These are phyloP conservation scores for Phorcus lineatus DNA, from an alignment of 2,888 invertebrate genomes.

Conservation along the genomic window DNA sequence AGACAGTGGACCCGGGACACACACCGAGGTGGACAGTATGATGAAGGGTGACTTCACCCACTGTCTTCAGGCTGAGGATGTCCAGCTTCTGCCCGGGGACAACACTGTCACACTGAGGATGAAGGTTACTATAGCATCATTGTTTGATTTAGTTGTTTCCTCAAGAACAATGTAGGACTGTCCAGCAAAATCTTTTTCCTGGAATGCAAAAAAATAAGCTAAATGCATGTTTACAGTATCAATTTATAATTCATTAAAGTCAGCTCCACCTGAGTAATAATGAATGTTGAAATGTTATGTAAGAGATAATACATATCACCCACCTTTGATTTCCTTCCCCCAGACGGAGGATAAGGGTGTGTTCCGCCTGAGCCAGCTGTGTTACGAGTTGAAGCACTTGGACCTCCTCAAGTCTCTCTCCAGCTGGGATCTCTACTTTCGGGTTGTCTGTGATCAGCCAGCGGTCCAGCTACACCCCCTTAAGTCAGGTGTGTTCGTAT, in stretches of 20 bases:
- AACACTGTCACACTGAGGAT: constrained; percentile 74
- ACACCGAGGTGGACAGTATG: constrained; percentile 79
- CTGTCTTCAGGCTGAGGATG: constrained; percentile 77
- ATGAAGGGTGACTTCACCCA: constrained; percentile 82
- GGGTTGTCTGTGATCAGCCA: constrained; percentile 56
- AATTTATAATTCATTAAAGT: too few species aligned
- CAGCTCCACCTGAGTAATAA: too few species aligned
- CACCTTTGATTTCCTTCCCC: not conserved
- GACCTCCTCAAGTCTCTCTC: constrained; percentile 58
- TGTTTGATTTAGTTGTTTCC: constrained; percentile 13
- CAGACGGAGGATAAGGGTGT: constrained; percentile 54
- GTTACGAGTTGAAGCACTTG: constrained; percentile 51
- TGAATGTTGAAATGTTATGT: too few species aligned
- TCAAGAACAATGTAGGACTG: too few species aligned
- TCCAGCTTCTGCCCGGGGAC: constrained; percentile 76
- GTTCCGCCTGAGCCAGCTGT: constrained; percentile 58
- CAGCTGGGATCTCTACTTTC: constrained; percentile 43
- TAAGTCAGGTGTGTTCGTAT: constrained; percentile 40
- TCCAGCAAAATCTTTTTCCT: too few species aligned
- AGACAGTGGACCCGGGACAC: constrained; percentile 53
- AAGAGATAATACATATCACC: too few species aligned
- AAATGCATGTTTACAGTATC: too few species aligned
- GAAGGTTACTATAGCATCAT: constrained; percentile 73
- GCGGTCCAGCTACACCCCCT: constrained; percentile 53
- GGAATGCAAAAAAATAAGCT: too few species aligned